Evolutionary conservation across 1,140 invertebrate genomes (phyloP), one percentile per base, ranked within the genome.

Genomic region (Drosophila arawakana): DNA sequence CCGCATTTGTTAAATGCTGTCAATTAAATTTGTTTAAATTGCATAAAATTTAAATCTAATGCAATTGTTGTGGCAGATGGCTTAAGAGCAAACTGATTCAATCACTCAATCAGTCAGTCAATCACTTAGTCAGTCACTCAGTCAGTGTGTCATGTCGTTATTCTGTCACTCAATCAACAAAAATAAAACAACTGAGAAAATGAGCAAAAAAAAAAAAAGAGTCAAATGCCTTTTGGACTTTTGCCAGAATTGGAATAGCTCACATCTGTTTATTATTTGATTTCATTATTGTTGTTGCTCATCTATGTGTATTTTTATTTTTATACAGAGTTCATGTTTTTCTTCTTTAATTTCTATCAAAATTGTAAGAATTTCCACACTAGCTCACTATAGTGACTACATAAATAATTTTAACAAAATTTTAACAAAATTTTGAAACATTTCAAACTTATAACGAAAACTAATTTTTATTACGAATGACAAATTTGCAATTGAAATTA

Each of bases 231-330:
- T 71, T 80, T 85, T 85, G 81, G 81, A 65, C 57, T 11, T 8
- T 55, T 85, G 81, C 81, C 81, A 85, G 78, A 30, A 58, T 37
- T 49, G 9, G 68, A 84, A 80, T 70, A 63, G 75, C 75, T 78
- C 81, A 85, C 81, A 86, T 85, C 82, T 85, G 81, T 78, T 85
- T 85, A 85, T 85, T 30, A 30, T 30, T 30, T 30, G 25, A 30
- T 30, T 30, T 30, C 25, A 30, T 85, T 73, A 57, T 70, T 76
- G 76, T 66, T 79, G 80, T 73, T 72, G 70, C 76, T 49, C 76
- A 72, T 72, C 58, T 50, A 34, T 43, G 55, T 43, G 13, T 73
- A 61, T 73, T 68, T 68, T 73, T 73, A 61, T 73, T 68, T 68
- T 73, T 73, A 69, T 73, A 73, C 55, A 34, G 9, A 37, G 59